These are phyloP conservation scores for Morone saxatilis DNA, from an alignment of 2,113 vertebrate species.

Conservation along the genomic window DNA sequence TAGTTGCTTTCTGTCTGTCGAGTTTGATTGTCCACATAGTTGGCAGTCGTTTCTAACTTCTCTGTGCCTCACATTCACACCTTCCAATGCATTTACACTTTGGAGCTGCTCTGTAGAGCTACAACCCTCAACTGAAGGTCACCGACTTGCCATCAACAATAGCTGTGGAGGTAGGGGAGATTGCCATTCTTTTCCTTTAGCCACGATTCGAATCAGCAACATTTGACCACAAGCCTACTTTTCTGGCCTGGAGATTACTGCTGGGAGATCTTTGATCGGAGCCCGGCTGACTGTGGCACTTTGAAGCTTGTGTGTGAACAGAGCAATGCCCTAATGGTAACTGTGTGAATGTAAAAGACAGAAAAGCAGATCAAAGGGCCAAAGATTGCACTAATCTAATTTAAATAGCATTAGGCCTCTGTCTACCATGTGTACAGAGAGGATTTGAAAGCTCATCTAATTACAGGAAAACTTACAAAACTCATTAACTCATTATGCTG, in stretches of 20 bases:
- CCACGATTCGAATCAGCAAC: neutral
- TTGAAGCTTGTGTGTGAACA: neutral
- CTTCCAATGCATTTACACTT: constrained; percentile 2
- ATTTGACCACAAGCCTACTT: neutral
- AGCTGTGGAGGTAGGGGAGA: neutral
- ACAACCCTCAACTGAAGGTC: neutral
- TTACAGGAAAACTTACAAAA: constrained; percentile 15
- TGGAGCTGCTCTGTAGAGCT: neutral
- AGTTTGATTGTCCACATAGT: neutral
- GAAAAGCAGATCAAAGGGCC: constrained; percentile 1
- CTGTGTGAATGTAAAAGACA: neutral
- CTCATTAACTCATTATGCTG: constrained; percentile 10
- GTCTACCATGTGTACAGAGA: neutral
- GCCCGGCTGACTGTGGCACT: neutral
- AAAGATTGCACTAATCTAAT: neutral
- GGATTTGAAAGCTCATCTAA: constrained; percentile 24
- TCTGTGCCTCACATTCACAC: neutral
- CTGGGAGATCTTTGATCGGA: neutral
- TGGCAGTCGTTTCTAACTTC: neutral
- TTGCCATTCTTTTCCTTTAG: neutral
- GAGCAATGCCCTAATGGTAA: neutral
- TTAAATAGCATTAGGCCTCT: neutral
- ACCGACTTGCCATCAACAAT: neutral
- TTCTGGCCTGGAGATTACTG: neutral
- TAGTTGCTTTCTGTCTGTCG: neutral